Evolutionary conservation across 64 coral and sea anemone species (phyloP).

Genomic region (Hydrozoanthus tunicans): DNA sequence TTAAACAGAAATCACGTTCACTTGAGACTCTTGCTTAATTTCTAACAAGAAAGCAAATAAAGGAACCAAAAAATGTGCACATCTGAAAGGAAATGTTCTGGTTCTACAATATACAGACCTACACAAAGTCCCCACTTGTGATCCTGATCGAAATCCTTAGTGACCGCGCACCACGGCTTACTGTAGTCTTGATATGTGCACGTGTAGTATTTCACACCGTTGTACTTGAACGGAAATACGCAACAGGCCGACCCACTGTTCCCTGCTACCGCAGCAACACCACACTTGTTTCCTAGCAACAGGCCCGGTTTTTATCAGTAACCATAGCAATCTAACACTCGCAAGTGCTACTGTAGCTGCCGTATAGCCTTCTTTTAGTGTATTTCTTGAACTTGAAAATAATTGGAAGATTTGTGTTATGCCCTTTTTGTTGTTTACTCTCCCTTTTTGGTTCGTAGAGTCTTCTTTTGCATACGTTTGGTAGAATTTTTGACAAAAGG

Average conservation of each 20-base stretch:
- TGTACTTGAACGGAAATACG: constrained; percentile 86
- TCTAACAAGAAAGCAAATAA: too few relatives aligned
- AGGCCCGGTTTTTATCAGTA: not conserved
- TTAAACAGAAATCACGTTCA: too few relatives aligned
- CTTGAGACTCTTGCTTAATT: too few relatives aligned
- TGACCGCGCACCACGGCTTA: constrained; percentile 88
- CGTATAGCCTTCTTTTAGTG: not conserved
- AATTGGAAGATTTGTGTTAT: too few relatives aligned
- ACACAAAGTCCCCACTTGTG: constrained; percentile 90
- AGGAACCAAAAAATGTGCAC: too few relatives aligned
- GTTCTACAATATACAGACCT: constrained; percentile 40
- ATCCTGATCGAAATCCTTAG: constrained; percentile 78
- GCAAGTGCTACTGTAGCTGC: not conserved
- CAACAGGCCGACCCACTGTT: constrained; percentile 74
- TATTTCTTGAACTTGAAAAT: too few relatives aligned
- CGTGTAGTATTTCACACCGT: constrained; percentile 80
- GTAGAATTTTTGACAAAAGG: too few relatives aligned
- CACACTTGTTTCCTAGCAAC: constrained; percentile 74
- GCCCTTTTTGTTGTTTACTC: too few relatives aligned
- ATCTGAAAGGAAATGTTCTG: too few relatives aligned
- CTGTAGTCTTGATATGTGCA: constrained; percentile 76
- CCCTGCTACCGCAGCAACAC: constrained; percentile 73
- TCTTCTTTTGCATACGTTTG: too few relatives aligned
- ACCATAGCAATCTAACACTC: not conserved
- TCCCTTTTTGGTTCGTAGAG: too few relatives aligned